Conservation (phyloP, 64 coral and sea anemone species). For the Montipora foliosa region DNA sequence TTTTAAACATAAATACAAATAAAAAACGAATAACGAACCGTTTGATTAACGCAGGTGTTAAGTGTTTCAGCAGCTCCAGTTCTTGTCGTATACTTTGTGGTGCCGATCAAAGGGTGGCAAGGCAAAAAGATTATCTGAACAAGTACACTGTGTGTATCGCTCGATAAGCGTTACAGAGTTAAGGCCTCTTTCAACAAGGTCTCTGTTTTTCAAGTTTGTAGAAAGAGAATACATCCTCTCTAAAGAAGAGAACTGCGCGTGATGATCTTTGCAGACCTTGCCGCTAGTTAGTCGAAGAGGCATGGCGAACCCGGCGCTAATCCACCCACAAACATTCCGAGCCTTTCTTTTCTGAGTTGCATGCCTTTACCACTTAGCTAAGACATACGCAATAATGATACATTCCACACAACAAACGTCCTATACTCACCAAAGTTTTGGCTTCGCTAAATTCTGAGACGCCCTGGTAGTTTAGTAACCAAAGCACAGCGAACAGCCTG, state of each 20-base stretch:
- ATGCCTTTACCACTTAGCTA: neutral
- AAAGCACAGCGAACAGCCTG: constrained; percentile 1
- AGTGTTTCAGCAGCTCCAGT: too few relatives aligned
- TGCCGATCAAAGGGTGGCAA: too few relatives aligned
- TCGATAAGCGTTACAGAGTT: too few relatives aligned
- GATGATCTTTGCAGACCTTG: neutral
- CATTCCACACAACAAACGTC: neutral
- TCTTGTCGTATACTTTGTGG: too few relatives aligned
- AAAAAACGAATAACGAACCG: too few relatives aligned
- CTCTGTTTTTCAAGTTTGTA: neutral
- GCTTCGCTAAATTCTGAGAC: neutral
- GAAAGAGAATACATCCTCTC: too few relatives aligned
- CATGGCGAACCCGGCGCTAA: neutral
- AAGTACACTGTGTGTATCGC: too few relatives aligned
- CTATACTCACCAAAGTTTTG: constrained; percentile 35
- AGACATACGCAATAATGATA: neutral
- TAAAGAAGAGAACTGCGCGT: neutral
- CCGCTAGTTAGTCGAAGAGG: neutral
- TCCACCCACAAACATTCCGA: neutral
- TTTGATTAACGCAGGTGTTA: too few relatives aligned
- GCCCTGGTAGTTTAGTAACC: constrained; percentile 6
- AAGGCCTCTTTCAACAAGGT: too few relatives aligned
- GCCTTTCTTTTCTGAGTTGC: neutral
- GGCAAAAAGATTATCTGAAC: too few relatives aligned
- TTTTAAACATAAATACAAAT: too few relatives aligned